A percentile compares a stretch with the other conserved stretches of the same genome.
These are phyloP conservation scores for Alosa sapidissima DNA, from an alignment of 2,797 vertebrate genomes.

Conservation along the genomic window DNA sequence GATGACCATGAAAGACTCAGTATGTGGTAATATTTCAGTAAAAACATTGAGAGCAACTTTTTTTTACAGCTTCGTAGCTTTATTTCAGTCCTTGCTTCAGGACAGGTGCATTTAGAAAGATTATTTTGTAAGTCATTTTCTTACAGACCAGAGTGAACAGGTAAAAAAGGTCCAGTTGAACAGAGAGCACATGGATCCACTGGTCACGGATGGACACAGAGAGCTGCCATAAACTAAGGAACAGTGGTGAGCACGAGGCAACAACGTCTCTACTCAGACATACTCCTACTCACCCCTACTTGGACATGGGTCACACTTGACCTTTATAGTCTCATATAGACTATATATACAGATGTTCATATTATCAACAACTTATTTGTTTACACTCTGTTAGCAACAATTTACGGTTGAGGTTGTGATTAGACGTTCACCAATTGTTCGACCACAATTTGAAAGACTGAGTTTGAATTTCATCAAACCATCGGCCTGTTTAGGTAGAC, in stretches of 20 bases:
- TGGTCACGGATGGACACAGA: not conserved
- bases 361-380: too few species aligned
- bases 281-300: not conserved
- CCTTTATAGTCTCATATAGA: too few species aligned
- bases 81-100: not conserved
- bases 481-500: too few species aligned
- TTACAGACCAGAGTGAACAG: not conserved
- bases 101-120: constrained; percentile 1
- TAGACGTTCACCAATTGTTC: too few species aligned
- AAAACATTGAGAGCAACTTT: not conserved
- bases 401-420: too few species aligned
- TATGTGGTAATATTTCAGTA: not conserved
- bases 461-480: too few species aligned
- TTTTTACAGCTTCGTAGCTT: not conserved
- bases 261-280: not conserved
- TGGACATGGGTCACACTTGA: too few species aligned
- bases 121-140: not conserved
- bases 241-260: not conserved
- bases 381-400: too few species aligned
- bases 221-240: not conserved
- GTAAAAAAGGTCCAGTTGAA: not conserved
- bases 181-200: not conserved
- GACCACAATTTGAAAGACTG: too few species aligned
- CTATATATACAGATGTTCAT: too few species aligned
- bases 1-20: not conserved